Base-by-base conservation (phyloP, 2,888 invertebrate genomes). In the Amiota minor region DNA sequence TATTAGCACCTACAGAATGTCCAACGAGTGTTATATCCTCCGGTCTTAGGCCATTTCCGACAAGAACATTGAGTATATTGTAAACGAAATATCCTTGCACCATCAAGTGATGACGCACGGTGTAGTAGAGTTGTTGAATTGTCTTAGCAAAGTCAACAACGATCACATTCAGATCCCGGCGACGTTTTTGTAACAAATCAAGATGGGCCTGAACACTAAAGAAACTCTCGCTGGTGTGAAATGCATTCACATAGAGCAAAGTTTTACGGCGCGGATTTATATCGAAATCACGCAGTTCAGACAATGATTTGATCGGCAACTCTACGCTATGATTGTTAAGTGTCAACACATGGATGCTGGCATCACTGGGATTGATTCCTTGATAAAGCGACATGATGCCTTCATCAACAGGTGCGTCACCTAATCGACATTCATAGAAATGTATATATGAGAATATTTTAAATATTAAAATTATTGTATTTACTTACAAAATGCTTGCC, bases 1-100 rank as follows among this genome's bases (percentile, higher is more conserved):
- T 86, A 77, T 89, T 89, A 0, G 88, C 88, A 6, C 89, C 89
- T 46, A 87, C 88, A 9, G 89, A 89, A 53, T 89, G 89, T 1
- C 88, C 89, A 0, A 82, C 86, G 53, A 89, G 50, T 0, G 81
- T 88, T 0, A 88, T 80, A 56, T 87, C 80, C 50, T 76, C 71
- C 0, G 81, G 69, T 0, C 73, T 56, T 2, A 87, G 72, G 12
- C 85, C 87, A 1, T 82, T 78, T 16, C 78, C 76, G 0, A 67
- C 72, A 0, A 88, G 75, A 1, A 82, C 81, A 8, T 70, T 76
- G 8, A 89, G 35, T 3, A 88, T 75, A 61, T 86, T 85, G 8
- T 83, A 78, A 9, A 88, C 76, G 71, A 86, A 86, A 47, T 87
- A 87, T 8, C 83, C 88, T 55, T 88, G 80, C 11, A 88, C 80